Evolutionary conservation across 37 sponge, comb jelly and placozoan species (phyloP).

Genomic region (Halisarca cf. caerulea): DNA sequence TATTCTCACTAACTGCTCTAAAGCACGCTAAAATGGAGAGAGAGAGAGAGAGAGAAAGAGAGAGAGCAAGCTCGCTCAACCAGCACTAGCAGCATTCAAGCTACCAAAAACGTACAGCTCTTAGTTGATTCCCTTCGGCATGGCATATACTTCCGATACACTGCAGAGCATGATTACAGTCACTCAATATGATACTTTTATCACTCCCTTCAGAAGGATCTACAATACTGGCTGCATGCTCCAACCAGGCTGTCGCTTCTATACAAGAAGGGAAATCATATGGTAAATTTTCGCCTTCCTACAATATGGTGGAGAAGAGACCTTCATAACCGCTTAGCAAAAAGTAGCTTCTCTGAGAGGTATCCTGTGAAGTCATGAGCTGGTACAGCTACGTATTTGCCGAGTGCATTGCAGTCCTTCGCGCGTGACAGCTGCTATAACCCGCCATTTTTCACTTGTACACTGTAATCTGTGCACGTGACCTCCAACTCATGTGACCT

Average conservation of each 20-base stretch:
- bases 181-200: not conserved
- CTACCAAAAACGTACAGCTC: not conserved
- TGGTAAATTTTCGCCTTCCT: too few species aligned
- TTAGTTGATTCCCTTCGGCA: not conserved
- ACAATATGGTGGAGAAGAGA: too few species aligned
- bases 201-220: too few species aligned
- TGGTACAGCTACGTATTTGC: too few species aligned
- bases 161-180: slow-evolving; percentile 17
- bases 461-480: not conserved
- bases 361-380: too few species aligned
- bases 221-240: not conserved
- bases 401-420: too few species aligned
- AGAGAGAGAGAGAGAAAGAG: slow-evolving; percentile 1
- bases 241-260: slow-evolving; percentile 28
- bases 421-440: too few species aligned
- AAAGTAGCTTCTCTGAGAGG: not conserved
- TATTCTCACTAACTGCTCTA: not conserved
- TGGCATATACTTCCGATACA: not conserved
- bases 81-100: not conserved
- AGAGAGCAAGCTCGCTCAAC: not conserved
- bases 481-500: not conserved
- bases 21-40: not conserved
- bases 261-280: too few species aligned
- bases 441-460: not conserved
- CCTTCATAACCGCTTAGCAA: slow-evolving; percentile 11